phyloP scores from a whole-genome alignment of 2,113 vertebrate species.

The Python bivittatus region DNA sequence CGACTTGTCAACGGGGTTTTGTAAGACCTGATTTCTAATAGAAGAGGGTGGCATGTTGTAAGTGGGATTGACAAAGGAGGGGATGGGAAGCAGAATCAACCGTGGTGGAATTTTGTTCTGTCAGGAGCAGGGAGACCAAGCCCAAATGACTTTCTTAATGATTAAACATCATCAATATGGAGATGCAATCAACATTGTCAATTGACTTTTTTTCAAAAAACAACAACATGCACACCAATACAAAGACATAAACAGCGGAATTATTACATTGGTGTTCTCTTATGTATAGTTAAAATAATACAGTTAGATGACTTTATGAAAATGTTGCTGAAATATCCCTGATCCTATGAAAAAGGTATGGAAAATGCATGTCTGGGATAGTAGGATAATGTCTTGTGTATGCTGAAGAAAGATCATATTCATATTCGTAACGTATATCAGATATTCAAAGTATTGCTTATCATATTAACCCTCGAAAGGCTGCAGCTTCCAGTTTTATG shows the following conservation, averaged over 20 bases:
- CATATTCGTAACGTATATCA: neutral
- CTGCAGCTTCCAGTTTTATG: neutral
- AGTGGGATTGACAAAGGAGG: slow-evolving; percentile 46
- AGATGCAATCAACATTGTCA: neutral
- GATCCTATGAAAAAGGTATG: neutral
- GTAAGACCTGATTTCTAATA: slow-evolving; percentile 70
- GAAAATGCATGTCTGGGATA: neutral
- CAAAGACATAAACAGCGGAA: neutral
- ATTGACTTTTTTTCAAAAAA: neutral
- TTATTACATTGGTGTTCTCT: neutral
- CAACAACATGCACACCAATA: neutral
- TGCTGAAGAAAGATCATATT: neutral
- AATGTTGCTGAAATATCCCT: neutral
- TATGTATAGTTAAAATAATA: neutral
- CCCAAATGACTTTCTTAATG: slow-evolving; percentile 10
- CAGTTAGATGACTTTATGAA: neutral
- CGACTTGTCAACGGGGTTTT: slow-evolving; percentile 69
- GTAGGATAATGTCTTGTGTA: too few species aligned
- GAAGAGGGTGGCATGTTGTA: slow-evolving; percentile 60
- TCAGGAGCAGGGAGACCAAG: slow-evolving; percentile 22
- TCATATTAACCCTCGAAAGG: neutral
- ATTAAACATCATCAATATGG: neutral
- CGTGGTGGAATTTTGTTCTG: slow-evolving; percentile 26
- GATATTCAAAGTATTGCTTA: too few species aligned
- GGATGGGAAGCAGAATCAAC: neutral